Base-by-base conservation (phyloP, 1,140 invertebrate species). In the Drosophila orena region DNA sequence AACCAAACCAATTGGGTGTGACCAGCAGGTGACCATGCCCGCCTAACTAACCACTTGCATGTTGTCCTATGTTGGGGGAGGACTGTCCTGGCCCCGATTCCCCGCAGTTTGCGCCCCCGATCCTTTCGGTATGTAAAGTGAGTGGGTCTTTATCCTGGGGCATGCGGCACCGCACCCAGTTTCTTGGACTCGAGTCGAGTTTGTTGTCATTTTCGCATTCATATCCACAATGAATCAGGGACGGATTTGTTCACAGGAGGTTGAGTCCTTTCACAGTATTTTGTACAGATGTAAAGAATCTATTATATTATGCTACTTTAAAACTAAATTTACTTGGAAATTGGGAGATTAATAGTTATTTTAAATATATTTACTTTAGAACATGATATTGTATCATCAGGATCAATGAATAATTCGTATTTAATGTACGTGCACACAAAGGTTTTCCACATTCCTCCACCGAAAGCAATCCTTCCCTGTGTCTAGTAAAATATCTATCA, bases 11-110 rank as follows among this genome's bases (percentile, higher is more conserved):
- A 70, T 70, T 84, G 79, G 83, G 83, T 79, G 83, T 72, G 83
- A 77, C 83, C 83, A 79, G 66, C 79, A 80, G 78, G 81, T 69
- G 60, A 66, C 60, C 56, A 66, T 54, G 34, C 58, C 44, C 37
- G 37, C 22, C 59, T 56, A 77, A 75, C 83, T 81, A 79, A 86
- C 83, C 83, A 81, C 79, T 81, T 88, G 84, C 84, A 89, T 86
- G 68, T 70, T 80, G 77, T 77, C 81, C 58, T 53, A 49, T 59
- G 56, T 81, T 73, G 49, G 79, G 69, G 52, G 64, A 68, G 64
- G 59, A 42, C 64, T 40, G 14, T 17, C 22, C 35, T 3, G 37
- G 3, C 40, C 60, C 20, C 53, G 14, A 14, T 35, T 35, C 34
- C 15, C 35, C 22, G 14, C 17, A 6, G 11, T 15, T 14, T 7